These are phyloP conservation scores for Triplophysa rosa DNA, from an alignment of 2,113 vertebrate genomes.

Conservation along the genomic window DNA sequence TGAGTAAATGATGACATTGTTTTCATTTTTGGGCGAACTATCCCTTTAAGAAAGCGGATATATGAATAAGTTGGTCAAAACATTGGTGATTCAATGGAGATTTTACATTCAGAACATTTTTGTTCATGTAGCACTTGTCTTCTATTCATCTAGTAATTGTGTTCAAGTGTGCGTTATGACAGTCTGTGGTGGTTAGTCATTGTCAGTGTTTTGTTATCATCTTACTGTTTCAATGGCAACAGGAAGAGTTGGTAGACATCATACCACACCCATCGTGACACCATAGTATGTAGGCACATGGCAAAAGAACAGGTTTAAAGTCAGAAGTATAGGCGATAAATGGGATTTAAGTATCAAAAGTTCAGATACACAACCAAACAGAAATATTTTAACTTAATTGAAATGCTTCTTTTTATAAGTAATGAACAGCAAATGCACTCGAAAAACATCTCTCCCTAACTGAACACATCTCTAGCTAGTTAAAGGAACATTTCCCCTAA, in stretches of 20 bases:
- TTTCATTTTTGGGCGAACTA: neutral
- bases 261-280: constrained; percentile 25
- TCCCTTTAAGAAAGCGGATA: neutral
- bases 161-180: constrained; percentile 3
- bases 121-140: neutral
- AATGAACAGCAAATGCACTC: too few relatives aligned
- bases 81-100: neutral
- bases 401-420: neutral
- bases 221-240: constrained; percentile 8
- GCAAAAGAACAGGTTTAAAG: constrained; percentile 24
- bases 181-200: constrained; percentile 6
- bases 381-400: neutral
- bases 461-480: too few relatives aligned
- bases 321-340: neutral
- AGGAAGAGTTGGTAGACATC: constrained; percentile 30
- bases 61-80: neutral
- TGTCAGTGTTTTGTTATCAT: constrained; percentile 7
- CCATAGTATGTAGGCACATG: neutral
- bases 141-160: neutral
- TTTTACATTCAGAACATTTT: constrained; percentile 2
- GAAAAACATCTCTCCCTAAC: too few relatives aligned
- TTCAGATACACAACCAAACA: neutral
- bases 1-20: too few relatives aligned
- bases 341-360: too few relatives aligned
- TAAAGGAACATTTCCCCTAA: too few relatives aligned